Base-by-base conservation (phyloP, 2,888 invertebrate species). In the Acleris literana region DNA sequence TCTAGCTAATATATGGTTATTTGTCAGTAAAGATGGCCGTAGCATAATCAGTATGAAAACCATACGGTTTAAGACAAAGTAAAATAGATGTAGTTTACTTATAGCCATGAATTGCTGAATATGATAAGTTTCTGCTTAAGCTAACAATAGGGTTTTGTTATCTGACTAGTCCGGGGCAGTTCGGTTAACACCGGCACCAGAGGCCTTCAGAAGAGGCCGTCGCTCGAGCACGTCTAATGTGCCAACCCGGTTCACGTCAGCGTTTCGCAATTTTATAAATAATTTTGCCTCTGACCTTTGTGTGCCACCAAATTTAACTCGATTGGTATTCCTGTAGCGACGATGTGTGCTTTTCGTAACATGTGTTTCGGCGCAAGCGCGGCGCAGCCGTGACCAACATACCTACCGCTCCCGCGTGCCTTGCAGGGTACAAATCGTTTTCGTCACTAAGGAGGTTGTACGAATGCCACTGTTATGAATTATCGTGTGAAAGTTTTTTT, bases 281-380 rank as follows among this genome's bases (percentile, higher is more conserved):
- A 80, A 87, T 86, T 88, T 91, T 87, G 90, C 88, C 90, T 92
- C 82, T 89, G 90, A 92, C 91, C 91, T 92, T 91, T 91, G 83
- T 85, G 72, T 81, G 84, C 83, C 82, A 89, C 88, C 91, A 86
- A 91, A 91, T 89, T 90, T 82, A 85, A 79, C 80, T 80, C 86
- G 82, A 91, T 92, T 92, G 88, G 84, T 92, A 92, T 92, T 92
- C 92, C 88, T 83, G 84, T 80, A 81, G 85, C 82, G 81, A 74
- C 81, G 78, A 76, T 78, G 77, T 79, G 83, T 80, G 82, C 78
- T 91, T 92, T 89, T 91, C 90, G 90, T 92, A 92, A 92, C 85
- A 78, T 79, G 77, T 78, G 81, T 79, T 83, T 78, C 81, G 81
- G 79, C 79, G 79, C 81, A 79, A 80, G 70, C 76, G 70, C 59